These are phyloP conservation scores for Boulengeromyrus knoepffleri DNA, from an alignment of 2,113 vertebrate species.

Conservation along the genomic window DNA sequence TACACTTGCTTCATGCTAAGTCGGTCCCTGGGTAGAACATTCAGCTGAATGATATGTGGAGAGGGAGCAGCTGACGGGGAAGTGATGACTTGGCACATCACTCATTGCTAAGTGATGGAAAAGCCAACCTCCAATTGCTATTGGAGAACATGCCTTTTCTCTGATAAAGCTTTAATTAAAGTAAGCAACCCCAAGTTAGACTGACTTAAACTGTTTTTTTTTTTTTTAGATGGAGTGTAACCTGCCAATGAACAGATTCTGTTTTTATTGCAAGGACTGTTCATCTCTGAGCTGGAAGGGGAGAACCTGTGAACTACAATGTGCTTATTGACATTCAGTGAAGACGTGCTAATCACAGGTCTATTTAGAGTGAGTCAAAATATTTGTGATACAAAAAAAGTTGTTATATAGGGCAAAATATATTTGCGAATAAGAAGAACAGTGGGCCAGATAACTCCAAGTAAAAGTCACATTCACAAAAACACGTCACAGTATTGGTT, in stretches of 20 bases:
- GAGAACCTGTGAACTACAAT: neutral
- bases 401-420: neutral
- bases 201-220: constrained; percentile 5
- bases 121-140: neutral
- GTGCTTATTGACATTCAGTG: neutral
- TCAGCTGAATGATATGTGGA: neutral
- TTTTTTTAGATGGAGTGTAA: neutral
- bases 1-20: neutral
- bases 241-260: neutral
- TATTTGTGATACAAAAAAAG: neutral
- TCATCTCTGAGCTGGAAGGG: neutral
- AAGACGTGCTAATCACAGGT: neutral
- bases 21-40: neutral
- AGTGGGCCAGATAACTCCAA: neutral
- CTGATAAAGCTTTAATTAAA: neutral
- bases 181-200: constrained; percentile 29
- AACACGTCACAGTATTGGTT: neutral
- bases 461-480: neutral
- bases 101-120: constrained; percentile 33
- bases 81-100: constrained; percentile 11
- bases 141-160: neutral
- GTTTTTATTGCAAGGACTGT: neutral
- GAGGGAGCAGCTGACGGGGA: neutral
- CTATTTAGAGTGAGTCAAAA: neutral
- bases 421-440: neutral